Percentiles rank a stretch among this genome's conserved stretches.
Conservation (phyloP, 2,113 vertebrate species). For the Psilopsiagon aurifrons region DNA sequence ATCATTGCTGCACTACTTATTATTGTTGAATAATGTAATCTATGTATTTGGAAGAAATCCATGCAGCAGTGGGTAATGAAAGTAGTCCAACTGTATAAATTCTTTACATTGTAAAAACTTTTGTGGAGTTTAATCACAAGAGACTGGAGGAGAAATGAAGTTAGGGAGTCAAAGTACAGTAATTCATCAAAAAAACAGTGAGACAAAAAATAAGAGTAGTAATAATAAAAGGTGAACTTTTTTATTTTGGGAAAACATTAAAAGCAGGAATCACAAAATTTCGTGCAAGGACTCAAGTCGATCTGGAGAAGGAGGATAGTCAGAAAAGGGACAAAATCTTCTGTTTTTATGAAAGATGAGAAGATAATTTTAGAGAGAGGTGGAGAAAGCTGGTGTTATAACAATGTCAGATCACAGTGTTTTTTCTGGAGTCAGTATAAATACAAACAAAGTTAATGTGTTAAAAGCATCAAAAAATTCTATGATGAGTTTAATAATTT, state of each 20-base stretch:
- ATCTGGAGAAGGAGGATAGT: neutral
- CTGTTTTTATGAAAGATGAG: neutral
- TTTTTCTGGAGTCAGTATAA: neutral
- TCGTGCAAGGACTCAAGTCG: neutral
- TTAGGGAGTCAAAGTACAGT: neutral
- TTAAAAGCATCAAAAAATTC: neutral
- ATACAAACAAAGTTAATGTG: neutral
- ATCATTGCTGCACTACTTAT: neutral
- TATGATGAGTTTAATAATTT: neutral
- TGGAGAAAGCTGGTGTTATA: neutral
- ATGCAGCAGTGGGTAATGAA: neutral
- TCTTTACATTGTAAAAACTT: conserved; percentile 15
- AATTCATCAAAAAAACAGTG: neutral
- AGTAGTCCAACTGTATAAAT: neutral
- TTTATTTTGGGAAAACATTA: neutral
- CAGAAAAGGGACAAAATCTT: neutral
- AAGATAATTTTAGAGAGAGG: neutral
- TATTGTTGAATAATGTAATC: neutral
- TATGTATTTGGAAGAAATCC: neutral
- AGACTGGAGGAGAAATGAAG: neutral
- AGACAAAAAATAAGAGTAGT: neutral
- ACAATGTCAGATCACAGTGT: neutral
- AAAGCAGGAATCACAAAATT: neutral
- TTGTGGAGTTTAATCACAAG: neutral
- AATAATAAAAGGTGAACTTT: neutral